A percentile compares a stretch with the other conserved stretches of the same genome.
These are phyloP conservation scores for Eurosta solidaginis DNA, from an alignment of 1,140 invertebrate species.

Conservation along the genomic window DNA sequence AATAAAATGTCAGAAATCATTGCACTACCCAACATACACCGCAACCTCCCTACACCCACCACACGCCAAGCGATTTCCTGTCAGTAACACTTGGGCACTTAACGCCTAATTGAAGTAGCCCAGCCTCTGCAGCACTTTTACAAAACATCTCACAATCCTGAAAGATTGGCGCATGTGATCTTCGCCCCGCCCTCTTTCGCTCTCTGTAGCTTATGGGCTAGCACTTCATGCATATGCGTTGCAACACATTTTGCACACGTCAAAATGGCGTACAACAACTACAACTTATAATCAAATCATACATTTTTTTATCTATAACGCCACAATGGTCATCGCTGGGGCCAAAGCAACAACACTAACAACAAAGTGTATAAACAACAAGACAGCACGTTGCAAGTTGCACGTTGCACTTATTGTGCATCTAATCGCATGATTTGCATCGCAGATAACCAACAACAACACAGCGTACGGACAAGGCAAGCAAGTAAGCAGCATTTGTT, in stretches of 20 bases:
- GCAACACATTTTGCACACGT: constrained; percentile 9
- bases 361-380: not conserved
- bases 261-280: constrained; percentile 10
- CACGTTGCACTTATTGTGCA: too few species aligned
- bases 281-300: constrained; percentile 24
- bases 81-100: constrained; percentile 23
- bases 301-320: constrained; percentile 19
- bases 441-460: not conserved
- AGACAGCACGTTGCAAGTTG: constrained; percentile 4
- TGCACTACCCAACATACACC: not conserved
- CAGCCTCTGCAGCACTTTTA: constrained; percentile 15
- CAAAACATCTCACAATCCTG: not conserved
- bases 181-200: not conserved
- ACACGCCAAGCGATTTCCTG: not conserved
- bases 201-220: too few species aligned
- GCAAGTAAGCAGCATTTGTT: constrained; percentile 1
- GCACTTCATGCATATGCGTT: not conserved
- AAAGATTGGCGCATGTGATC: not conserved
- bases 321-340: not conserved
- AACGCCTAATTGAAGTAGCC: constrained; percentile 17
- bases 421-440: constrained; percentile 28
- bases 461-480: not conserved
- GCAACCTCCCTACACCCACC: not conserved
- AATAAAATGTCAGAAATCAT: constrained; percentile 26
- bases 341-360: not conserved